Evolutionary conservation across 2,797 vertebrate species (phyloP), one percentile per base, ranked within the genome.

Genomic region (Odontamblyopus lacepedii): DNA sequence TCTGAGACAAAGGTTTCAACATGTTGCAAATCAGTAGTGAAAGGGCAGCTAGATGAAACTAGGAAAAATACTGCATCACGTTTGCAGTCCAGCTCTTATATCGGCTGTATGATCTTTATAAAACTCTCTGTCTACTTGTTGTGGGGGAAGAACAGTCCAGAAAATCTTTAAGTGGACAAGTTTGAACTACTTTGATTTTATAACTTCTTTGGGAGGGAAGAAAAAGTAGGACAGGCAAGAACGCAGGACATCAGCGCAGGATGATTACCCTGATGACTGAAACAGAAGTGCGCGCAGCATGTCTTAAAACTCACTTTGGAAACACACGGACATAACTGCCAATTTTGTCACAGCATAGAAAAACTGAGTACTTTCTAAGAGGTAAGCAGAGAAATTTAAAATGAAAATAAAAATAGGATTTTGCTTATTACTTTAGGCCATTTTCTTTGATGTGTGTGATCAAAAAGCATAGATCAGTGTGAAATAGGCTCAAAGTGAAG

Each of bases 371-470:
- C 38, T 72, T 79, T 68, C 60, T 44, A 71, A 61, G 50, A 78
- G 73, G 78, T 77, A 75, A 79, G 82, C 56, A 78, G 18, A 56
- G 32, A 74, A 79, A 57, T 29, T 70, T 79, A 35, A 78, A 85
- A 69, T 76, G 63, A 82, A 65, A 84, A 72, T 61, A 72, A 76
- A 38, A 84, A 85, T 78, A 53, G 65, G 0, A 69, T 48, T 73
- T 82, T 82, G 74, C 70, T 82, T 73, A 68, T 80, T 70, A 83
- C 69, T 85, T 35, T 78, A 69, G 74, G 74, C 70, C 23, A 66
- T 73, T 82, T 75, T 70, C 87, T 86, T 88, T 87, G 78, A 89
- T 86, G 77, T 85, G 59, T 53, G 71, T 77, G 83, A 88, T 88
- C 88, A 89, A 91, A 90, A 82, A 77, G 64, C 83, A 77, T 35